phyloP scores from a whole-genome alignment of 2,113 vertebrate species.

The Coptodon bakossiorum region DNA sequence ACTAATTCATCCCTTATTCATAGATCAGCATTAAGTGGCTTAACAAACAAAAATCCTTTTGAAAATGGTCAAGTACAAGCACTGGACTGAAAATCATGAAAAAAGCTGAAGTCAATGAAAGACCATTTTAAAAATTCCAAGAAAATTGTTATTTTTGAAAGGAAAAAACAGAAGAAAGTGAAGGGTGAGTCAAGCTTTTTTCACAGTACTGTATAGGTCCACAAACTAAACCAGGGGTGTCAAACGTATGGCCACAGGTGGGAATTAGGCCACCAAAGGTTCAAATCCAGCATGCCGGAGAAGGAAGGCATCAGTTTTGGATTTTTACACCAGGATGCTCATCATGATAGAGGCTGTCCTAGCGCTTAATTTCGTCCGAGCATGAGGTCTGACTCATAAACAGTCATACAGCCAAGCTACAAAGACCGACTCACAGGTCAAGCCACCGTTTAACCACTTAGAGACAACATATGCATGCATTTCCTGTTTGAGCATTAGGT shows the following conservation, averaged over 20 bases:
- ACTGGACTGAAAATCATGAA: not conserved
- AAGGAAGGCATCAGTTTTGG: not conserved
- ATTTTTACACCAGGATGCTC: not conserved
- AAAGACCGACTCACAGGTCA: accelerated
- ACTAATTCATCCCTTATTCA: not conserved
- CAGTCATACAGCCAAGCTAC: accelerated
- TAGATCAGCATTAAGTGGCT: accelerated
- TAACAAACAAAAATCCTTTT: not conserved
- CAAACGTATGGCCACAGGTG: not conserved
- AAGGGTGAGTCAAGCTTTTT: not conserved
- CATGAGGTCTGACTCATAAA: not conserved
- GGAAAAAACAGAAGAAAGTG: not conserved
- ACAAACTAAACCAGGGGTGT: not conserved
- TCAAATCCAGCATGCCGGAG: accelerated
- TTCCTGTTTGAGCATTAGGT: not conserved
- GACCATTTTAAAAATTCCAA: not conserved
- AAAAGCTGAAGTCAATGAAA: not conserved
- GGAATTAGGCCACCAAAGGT: not conserved
- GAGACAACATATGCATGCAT: not conserved
- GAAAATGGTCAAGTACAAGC: not conserved
- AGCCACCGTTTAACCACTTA: not conserved
- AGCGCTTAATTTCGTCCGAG: accelerated
- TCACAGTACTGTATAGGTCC: not conserved
- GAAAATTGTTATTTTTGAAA: not conserved
- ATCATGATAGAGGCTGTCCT: not conserved